These are phyloP conservation scores for Microtus montanus DNA, from an alignment of 2,113 vertebrate genomes.

Conservation along the genomic window DNA sequence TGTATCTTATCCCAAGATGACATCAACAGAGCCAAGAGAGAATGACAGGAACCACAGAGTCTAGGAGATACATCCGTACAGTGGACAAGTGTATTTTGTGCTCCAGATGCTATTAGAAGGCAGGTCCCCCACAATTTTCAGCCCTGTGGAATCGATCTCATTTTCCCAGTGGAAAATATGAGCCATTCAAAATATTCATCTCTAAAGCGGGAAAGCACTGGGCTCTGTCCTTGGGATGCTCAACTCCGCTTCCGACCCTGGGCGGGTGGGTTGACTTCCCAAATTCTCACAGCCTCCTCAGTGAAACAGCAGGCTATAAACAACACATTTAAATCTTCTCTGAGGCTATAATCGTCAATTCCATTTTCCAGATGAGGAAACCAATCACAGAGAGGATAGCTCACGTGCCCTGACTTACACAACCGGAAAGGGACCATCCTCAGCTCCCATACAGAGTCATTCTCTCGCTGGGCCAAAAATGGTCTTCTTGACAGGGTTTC, in stretches of 20 bases:
- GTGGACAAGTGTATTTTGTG: rapidly evolving
- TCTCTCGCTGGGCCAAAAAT: neutral
- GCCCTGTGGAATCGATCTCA: neutral
- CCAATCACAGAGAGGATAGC: neutral
- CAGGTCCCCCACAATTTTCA: neutral
- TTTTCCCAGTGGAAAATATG: neutral
- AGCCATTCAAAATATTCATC: neutral
- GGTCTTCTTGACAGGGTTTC: neutral
- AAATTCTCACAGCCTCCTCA: neutral
- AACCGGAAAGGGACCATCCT: neutral
- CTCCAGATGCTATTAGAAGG: neutral
- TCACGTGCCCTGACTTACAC: neutral
- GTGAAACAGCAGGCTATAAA: neutral
- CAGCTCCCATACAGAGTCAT: neutral
- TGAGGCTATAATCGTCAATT: rapidly evolving
- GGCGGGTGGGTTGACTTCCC: neutral
- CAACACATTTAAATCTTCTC: neutral
- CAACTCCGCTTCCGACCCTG: neutral
- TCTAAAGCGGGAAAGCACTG: neutral
- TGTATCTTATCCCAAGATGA: neutral
- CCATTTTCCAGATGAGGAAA: conserved; percentile 23
- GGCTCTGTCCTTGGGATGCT: too few relatives aligned
- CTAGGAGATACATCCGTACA: rapidly evolving
- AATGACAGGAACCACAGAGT: conserved; percentile 6
- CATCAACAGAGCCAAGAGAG: conserved; percentile 40